A percentile compares a stretch with the other conserved stretches of the same genome.
These are phyloP conservation scores for Trimorus sp. DNA, from an alignment of 2,888 invertebrate species.

Conservation along the genomic window DNA sequence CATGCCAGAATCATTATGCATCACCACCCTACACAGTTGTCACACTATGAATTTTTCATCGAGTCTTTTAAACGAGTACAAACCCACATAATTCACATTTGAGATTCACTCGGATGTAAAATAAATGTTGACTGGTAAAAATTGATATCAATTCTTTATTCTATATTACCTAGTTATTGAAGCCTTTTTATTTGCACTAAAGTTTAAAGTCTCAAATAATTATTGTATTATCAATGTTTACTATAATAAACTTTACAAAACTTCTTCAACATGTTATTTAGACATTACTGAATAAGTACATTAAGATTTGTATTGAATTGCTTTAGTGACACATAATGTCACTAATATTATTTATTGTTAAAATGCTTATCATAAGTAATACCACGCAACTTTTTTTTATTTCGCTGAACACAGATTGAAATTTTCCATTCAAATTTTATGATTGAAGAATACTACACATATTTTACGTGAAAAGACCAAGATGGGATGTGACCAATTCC, in stretches of 20 bases:
- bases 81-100: slow-evolving; percentile 26
- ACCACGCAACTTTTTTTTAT: background rate
- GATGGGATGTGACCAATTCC: slow-evolving; percentile 35
- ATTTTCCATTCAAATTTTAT: slow-evolving; percentile 26
- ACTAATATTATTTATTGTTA: slow-evolving; percentile 2
- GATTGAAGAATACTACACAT: slow-evolving; percentile 42
- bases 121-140: background rate
- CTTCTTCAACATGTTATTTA: too few species aligned
- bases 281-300: too few species aligned
- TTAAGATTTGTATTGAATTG: too few species aligned
- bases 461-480: slow-evolving; percentile 28
- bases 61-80: slow-evolving; percentile 26
- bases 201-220: too few species aligned
- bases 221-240: too few species aligned
- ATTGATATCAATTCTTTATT: background rate
- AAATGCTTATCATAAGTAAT: background rate
- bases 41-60: slow-evolving; percentile 54
- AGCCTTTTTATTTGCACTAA: too few species aligned
- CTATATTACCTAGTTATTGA: too few species aligned
- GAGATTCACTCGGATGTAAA: background rate
- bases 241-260: too few species aligned
- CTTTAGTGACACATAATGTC: background rate
- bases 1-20: too few species aligned
- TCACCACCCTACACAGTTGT: too few species aligned
- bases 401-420: slow-evolving; percentile 9